Evolutionary conservation across 2,888 invertebrate species (phyloP), one percentile per base, ranked within the genome.

Genomic region (Petrophora chlorosata): DNA sequence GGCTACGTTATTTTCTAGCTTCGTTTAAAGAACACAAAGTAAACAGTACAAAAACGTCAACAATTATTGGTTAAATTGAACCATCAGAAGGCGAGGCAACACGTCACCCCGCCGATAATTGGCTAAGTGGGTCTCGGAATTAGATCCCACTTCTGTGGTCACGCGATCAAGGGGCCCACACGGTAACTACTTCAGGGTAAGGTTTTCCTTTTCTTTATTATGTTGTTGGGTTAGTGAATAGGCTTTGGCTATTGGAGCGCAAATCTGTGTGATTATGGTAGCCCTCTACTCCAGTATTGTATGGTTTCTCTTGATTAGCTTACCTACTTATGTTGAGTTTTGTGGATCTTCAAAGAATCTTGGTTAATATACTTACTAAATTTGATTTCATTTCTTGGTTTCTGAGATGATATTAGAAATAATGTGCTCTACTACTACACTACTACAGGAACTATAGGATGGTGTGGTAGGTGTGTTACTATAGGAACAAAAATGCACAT

Each of bases 91-190:
- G 56, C 54, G 51, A 42, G 52, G 56, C 50, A 56, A 65, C 76
- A 74, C 76, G 74, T 72, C 72, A 66, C 61, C 67, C 62, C 57
- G 57, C 65, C 78, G 76, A 83, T 85, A 85, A 83, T 82, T 79
- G 81, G 76, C 73, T 83, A 84, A 85, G 82, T 81, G 79, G 74
- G 57, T 63, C 64, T 63, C 63, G 67, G 73, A 79, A 78, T 76
- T 78, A 73, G 77, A 76, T 70, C 67, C 70, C 61, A 67, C 53
- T 68, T 73, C 61, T 61, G 68, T 55, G 67, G 85, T 85, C 86
- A 86, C 86, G 85, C 86, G 79, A 86, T 63, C 63, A 50, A n/a
- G n/a, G 51, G 54, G 46, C 39, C 43, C 29, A 14, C 34, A 36
- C 33, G 39, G 49, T 39, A 50, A 34, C 49, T 50, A 43, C 46